Conservation (phyloP, 1,140 invertebrate species). For the Trichonephila clavata region DNA sequence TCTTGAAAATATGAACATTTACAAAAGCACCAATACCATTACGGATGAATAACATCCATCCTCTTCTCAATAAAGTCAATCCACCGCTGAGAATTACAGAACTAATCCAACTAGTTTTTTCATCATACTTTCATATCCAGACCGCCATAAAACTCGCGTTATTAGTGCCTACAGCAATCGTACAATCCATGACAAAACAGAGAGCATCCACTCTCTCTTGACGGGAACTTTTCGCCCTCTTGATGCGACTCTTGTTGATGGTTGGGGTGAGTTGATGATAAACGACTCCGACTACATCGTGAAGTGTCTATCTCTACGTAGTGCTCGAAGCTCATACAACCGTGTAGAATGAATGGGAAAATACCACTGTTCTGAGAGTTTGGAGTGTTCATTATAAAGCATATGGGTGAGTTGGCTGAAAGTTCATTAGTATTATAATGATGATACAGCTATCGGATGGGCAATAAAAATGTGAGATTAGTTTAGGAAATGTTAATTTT, state of each 20-base stretch:
- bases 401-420: neutral
- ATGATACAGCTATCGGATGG: neutral
- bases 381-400: constrained; percentile 58
- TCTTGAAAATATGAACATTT: too few species aligned
- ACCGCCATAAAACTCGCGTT: neutral
- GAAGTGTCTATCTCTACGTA: neutral
- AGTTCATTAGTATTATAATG: neutral
- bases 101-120: neutral
- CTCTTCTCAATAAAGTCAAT: neutral
- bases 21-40: neutral
- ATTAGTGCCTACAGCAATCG: constrained; percentile 3
- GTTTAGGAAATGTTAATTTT: neutral
- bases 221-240: constrained; percentile 23
- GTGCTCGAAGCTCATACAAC: constrained; percentile 2
- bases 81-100: neutral
- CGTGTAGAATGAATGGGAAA: constrained; percentile 49
- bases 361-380: constrained; percentile 24
- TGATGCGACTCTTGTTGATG: neutral
- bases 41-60: neutral
- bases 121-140: neutral
- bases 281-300: neutral
- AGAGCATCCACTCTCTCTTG: neutral
- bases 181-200: constrained; percentile 2
- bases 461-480: neutral
- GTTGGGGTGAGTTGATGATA: constrained; percentile 13